Base-by-base conservation (phyloP, 2,797 vertebrate genomes). In the Sebastes umbrosus region DNA sequence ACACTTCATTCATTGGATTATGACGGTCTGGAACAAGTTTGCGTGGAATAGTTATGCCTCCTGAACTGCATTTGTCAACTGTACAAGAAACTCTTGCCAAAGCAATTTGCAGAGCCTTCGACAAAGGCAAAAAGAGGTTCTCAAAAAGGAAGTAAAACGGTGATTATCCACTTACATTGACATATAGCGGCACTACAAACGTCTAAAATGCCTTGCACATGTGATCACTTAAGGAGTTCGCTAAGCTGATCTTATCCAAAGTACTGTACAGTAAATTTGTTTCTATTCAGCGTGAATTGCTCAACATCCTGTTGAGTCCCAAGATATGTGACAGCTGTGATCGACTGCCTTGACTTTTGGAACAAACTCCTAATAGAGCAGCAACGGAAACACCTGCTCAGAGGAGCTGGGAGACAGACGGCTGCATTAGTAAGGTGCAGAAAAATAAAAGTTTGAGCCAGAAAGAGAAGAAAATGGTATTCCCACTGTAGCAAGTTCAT, bases 311-410 rank as follows among this genome's bases (percentile, higher is more conserved):
- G 20, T 46, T 82, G 55, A 60, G 59, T 86, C 34, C 72, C 77
- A 87, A 76, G 70, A 79, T 74, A 64, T 87, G 31, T 80, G 83
- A 83, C 57, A 87, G 73, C 70, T 73, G 39, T 81, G 83, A 85
- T 68, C 32, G n/a, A 86, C 62, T 85, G 87, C 85, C 81, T 85
- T 72, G 67, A 2, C 39, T 87, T 82, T 83, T 88, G 89, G 85
- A 92, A 86, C 69, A 11, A 80, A 70, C 22, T 69, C 31, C 25
- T 27, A 39, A 52, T 32, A 68, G 66, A 60, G 58, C 36, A 59
- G 71, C 57, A 46, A 79, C 46, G 54, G 12, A 67, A 81, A 84
- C 84, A 84, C 73, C 75, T 86, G 65, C 59, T 71, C 13, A 24
- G 59, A 62, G 36, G 5, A 55, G 68, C 29, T 31, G 25, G 25